Conservation (phyloP, 2,888 invertebrate genomes). For the Leucoptera coffeella region DNA sequence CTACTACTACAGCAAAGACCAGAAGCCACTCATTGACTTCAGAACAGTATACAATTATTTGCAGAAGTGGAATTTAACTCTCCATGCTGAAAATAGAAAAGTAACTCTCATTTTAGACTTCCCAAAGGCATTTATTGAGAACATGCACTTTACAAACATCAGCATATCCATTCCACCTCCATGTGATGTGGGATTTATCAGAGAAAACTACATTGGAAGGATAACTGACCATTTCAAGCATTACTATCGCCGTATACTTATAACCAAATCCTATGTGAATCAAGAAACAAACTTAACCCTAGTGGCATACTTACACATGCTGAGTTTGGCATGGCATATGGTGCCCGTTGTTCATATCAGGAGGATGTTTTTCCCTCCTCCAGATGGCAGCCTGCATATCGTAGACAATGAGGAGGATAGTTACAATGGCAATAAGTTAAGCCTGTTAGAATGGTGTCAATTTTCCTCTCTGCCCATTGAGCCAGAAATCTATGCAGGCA, state of each 20-base stretch:
- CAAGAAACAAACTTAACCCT: conserved; percentile 8
- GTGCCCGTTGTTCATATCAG: conserved; percentile 12
- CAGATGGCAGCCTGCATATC: conserved; percentile 9
- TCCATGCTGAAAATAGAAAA: conserved; percentile 9
- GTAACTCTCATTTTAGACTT: conserved; percentile 11
- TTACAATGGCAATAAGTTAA: conserved; percentile 11
- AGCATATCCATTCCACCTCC: conserved; percentile 11
- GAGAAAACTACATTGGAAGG: conserved; percentile 12
- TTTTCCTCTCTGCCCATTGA: conserved; percentile 11
- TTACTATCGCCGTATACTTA: conserved; percentile 16
- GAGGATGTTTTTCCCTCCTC: conserved; percentile 11
- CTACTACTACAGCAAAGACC: conserved; percentile 10
- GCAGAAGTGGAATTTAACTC: conserved; percentile 12
- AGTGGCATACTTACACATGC: conserved; percentile 12
- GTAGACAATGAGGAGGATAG: conserved; percentile 7
- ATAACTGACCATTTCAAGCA: conserved; percentile 17
- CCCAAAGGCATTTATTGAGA: conserved; percentile 9
- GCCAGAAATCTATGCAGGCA: conserved; percentile 8
- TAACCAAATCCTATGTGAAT: conserved; percentile 11
- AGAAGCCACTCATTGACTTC: conserved; percentile 11
- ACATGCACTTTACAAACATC: conserved; percentile 11
- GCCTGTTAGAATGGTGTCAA: conserved; percentile 13
- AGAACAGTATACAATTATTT: conserved; percentile 11
- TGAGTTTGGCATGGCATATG: conserved; percentile 15
- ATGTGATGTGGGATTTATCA: conserved; percentile 10